Percentiles rank a stretch among this genome's conserved stretches.
These are phyloP conservation scores for Bombus turneri DNA, from an alignment of 1,140 invertebrate genomes.

Conservation along the genomic window DNA sequence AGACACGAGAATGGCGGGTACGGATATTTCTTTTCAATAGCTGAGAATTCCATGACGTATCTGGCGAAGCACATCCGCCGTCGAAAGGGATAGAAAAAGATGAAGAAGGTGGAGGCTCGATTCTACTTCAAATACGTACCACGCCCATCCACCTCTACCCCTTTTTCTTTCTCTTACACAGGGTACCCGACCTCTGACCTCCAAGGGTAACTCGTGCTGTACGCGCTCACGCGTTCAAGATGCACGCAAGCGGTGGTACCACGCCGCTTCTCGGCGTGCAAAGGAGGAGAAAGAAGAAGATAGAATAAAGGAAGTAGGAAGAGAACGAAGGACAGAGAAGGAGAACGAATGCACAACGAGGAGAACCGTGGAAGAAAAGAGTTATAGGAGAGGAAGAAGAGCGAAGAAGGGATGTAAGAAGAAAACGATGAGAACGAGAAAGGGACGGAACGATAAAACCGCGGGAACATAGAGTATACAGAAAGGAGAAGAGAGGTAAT, in stretches of 20 bases:
- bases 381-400: conserved; percentile 18
- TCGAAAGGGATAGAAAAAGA: conserved; percentile 26
- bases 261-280: neutral
- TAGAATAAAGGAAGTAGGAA: neutral
- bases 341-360: neutral
- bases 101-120: conserved; percentile 71
- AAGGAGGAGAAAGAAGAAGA: no score
- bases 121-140: conserved; percentile 76
- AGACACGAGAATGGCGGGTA: conserved; percentile 67
- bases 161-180: conserved; percentile 57
- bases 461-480: conserved; percentile 45
- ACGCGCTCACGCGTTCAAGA: conserved; percentile 51
- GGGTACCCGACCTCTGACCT: conserved; percentile 64
- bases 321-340: neutral
- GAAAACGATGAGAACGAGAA: conserved; percentile 35
- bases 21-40: conserved; percentile 52
- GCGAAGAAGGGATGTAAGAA: neutral
- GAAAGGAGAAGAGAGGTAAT: conserved; percentile 68
- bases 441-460: conserved; percentile 45
- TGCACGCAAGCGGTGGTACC: conserved; percentile 24
- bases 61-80: neutral
- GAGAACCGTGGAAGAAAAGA: conserved; percentile 30
- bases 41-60: conserved; percentile 52
- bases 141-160: conserved; percentile 72
- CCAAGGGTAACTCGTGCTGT: conserved; percentile 57